These are phyloP conservation scores for Oreochromis tanganicae DNA, from an alignment of 2,113 vertebrate species.

Conservation along the genomic window DNA sequence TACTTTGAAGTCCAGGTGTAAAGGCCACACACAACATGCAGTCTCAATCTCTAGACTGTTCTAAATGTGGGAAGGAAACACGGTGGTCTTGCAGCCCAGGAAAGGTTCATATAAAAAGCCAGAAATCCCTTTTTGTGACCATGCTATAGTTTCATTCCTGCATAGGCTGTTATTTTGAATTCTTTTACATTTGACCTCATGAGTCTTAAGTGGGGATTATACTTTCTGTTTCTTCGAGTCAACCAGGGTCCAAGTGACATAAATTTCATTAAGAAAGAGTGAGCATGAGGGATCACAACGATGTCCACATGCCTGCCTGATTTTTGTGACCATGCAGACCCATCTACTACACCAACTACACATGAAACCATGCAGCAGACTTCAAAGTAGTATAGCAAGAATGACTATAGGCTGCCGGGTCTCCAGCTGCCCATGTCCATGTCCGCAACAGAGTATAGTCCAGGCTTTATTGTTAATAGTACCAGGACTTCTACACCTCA, in stretches of 20 bases:
- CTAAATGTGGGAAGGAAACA: neutral
- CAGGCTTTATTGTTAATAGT: neutral
- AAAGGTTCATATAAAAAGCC: neutral
- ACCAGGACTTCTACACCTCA: neutral
- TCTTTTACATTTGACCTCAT: neutral
- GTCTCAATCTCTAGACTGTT: neutral
- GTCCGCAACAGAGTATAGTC: too few species aligned
- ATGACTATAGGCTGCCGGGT: too few species aligned
- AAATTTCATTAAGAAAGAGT: too few species aligned
- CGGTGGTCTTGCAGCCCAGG: neutral
- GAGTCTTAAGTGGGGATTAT: neutral
- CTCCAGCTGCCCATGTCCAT: too few species aligned
- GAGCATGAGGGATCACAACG: too few species aligned
- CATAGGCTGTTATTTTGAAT: neutral
- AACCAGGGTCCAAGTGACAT: too few species aligned
- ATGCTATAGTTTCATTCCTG: neutral
- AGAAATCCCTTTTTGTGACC: neutral
- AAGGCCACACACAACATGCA: neutral
- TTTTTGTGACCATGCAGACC: too few species aligned
- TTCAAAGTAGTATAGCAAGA: too few species aligned
- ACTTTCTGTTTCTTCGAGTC: too few species aligned
- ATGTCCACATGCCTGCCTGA: too few species aligned
- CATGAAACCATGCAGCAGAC: too few species aligned
- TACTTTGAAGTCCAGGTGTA: neutral
- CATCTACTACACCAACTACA: too few species aligned